Conservation (phyloP, 2,888 invertebrate species). For the Cerastis rubricosa region DNA sequence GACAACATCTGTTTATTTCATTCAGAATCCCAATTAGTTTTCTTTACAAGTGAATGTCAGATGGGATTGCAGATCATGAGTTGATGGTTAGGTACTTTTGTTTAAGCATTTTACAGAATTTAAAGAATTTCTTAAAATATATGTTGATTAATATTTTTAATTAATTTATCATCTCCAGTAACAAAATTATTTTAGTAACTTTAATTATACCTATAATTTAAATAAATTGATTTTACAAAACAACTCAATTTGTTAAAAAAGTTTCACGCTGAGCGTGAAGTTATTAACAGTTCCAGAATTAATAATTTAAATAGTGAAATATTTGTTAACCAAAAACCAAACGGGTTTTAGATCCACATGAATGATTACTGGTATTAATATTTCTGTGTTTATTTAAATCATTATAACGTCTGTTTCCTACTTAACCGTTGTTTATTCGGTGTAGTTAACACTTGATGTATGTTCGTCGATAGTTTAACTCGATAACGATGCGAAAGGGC, state of each 20-base stretch:
- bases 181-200: slow-evolving; percentile 21
- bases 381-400: slow-evolving; percentile 56
- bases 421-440: slow-evolving; percentile 37
- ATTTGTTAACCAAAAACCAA: slow-evolving; percentile 55
- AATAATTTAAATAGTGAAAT: slow-evolving; percentile 51
- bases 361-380: slow-evolving; percentile 47
- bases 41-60: background rate
- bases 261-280: slow-evolving; percentile 62
- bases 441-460: slow-evolving; percentile 58
- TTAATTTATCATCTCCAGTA: slow-evolving; percentile 30
- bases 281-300: slow-evolving; percentile 49
- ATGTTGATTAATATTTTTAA: background rate
- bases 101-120: background rate
- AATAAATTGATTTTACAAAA: slow-evolving; percentile 46
- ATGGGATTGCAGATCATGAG: background rate
- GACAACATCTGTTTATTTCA: background rate
- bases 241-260: slow-evolving; percentile 56
- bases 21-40: background rate
- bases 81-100: background rate
- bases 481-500: slow-evolving; percentile 69
- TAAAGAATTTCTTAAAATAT: background rate
- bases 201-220: slow-evolving; percentile 4
- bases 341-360: slow-evolving; percentile 39
- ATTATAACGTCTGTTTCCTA: slow-evolving; percentile 45
- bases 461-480: slow-evolving; percentile 59